These are phyloP conservation scores for Bubo bubo DNA, from an alignment of 2,113 vertebrate genomes.

Conservation along the genomic window DNA sequence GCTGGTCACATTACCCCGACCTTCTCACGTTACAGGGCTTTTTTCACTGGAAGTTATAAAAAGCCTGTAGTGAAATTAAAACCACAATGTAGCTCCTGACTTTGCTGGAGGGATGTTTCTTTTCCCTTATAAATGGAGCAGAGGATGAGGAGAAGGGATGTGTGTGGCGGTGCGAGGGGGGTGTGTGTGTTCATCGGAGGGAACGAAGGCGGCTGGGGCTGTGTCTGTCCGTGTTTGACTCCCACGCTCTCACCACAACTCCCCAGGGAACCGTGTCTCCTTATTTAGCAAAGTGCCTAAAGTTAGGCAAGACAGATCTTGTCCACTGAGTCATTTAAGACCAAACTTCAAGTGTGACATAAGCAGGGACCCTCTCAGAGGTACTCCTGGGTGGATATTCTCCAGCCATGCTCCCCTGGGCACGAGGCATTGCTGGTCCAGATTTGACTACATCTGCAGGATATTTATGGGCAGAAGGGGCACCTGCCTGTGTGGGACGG, in stretches of 20 bases:
- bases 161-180: accelerated
- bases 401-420: background rate
- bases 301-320: background rate
- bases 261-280: background rate
- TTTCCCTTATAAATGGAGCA: background rate
- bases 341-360: background rate
- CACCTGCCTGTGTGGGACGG: background rate
- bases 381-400: background rate
- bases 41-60: slow-evolving; percentile 21
- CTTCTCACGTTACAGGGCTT: slow-evolving; percentile 4
- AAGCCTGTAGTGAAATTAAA: background rate
- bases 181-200: background rate
- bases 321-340: background rate
- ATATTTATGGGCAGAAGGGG: background rate
- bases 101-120: background rate
- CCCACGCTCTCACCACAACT: background rate
- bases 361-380: background rate
- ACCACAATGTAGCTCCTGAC: background rate
- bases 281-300: background rate
- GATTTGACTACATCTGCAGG: background rate
- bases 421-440: background rate
- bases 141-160: background rate
- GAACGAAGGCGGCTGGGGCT: background rate
- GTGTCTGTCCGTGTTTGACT: background rate
- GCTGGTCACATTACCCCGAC: background rate